Percentiles rank a stretch among this genome's conserved stretches.
These are phyloP conservation scores for Pteruthius melanotis DNA, from an alignment of 2,113 vertebrate genomes.

Conservation along the genomic window DNA sequence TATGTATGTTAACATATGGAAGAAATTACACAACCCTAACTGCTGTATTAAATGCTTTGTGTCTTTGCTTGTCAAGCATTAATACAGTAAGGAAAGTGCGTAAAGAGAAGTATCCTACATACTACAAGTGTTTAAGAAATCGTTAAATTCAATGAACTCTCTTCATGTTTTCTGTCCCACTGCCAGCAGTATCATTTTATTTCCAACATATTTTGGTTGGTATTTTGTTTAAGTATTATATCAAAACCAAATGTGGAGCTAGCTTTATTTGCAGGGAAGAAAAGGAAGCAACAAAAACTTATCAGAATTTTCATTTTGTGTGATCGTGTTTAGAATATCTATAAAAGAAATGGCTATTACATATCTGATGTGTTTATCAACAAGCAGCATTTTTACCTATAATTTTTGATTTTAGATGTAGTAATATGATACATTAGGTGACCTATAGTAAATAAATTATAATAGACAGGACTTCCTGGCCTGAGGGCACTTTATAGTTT, in stretches of 20 bases:
- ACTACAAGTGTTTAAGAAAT: slow-evolving; percentile 12
- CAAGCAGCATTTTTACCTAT: background rate
- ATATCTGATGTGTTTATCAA: background rate
- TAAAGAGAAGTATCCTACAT: slow-evolving; percentile 19
- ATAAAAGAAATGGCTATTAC: background rate
- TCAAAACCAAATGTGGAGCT: slow-evolving; percentile 30
- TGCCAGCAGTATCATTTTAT: background rate
- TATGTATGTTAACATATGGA: slow-evolving; percentile 55
- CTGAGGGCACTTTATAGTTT: background rate
- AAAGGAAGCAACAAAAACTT: background rate
- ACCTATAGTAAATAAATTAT: background rate
- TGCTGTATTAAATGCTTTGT: slow-evolving; percentile 24
- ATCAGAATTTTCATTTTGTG: background rate
- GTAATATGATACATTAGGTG: background rate
- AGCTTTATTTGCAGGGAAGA: background rate
- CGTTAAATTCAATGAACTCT: background rate
- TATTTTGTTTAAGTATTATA: background rate
- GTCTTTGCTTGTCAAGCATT: slow-evolving; percentile 55
- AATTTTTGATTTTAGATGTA: background rate
- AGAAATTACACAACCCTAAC: slow-evolving; percentile 17
- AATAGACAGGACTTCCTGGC: background rate
- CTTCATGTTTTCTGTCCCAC: slow-evolving; percentile 16
- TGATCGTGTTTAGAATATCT: background rate
- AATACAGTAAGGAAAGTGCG: slow-evolving; percentile 34
- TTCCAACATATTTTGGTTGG: background rate